These are phyloP conservation scores for Tinea trinotella DNA, from an alignment of 2,888 invertebrate species.

Conservation along the genomic window DNA sequence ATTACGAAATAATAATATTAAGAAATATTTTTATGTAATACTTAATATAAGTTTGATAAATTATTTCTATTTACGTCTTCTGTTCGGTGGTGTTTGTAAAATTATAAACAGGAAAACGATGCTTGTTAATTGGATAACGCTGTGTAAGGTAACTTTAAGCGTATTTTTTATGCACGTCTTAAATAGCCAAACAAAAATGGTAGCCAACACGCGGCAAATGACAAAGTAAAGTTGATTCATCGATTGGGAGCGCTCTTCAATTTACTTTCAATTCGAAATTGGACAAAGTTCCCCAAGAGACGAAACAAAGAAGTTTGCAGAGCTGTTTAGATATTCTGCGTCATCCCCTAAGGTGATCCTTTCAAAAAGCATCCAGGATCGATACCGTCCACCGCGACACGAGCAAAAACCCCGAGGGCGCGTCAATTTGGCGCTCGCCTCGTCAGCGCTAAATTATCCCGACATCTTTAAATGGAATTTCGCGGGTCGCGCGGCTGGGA, in stretches of 20 bases:
- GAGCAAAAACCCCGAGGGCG: slow-evolving; percentile 43
- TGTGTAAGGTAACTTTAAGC: too few species aligned
- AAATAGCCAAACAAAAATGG: neutral
- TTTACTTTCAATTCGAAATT: slow-evolving; percentile 9
- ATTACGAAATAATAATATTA: too few species aligned
- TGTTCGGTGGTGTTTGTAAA: too few species aligned
- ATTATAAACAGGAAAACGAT: too few species aligned
- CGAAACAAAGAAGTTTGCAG: neutral
- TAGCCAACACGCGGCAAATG: neutral
- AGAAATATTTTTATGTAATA: too few species aligned
- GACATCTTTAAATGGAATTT: slow-evolving; percentile 71
- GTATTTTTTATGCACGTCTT: neutral
- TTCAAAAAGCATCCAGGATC: slow-evolving; percentile 46
- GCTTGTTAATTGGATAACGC: too few species aligned
- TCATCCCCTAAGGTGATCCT: slow-evolving; percentile 42
- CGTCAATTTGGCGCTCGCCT: slow-evolving; percentile 64
- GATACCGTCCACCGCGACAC: slow-evolving; percentile 48
- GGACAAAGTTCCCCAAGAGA: slow-evolving; percentile 15
- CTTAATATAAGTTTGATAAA: too few species aligned
- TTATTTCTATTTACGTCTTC: too few species aligned
- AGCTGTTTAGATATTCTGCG: slow-evolving; percentile 25
- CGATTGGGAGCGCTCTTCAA: slow-evolving; percentile 1
- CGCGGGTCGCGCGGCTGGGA: slow-evolving; percentile 55
- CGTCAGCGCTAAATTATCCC: slow-evolving; percentile 70
- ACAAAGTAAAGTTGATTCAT: slow-evolving; percentile 3